Evolutionary conservation across 92 coral and sea anemone species (phyloP).

Genomic region (Meandrina meandrites): DNA sequence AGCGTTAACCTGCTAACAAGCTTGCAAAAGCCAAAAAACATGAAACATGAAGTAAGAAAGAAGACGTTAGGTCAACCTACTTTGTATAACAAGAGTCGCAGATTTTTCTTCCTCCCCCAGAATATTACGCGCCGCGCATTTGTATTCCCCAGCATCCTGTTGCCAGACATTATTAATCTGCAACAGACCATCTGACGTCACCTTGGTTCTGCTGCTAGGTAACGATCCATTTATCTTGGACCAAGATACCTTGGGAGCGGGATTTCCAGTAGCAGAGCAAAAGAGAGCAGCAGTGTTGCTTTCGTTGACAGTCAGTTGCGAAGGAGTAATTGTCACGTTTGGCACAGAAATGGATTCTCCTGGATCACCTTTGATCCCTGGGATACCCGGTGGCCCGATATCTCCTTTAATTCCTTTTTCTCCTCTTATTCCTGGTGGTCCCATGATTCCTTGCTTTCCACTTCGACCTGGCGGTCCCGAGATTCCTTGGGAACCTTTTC

Average conservation of each 20-base stretch:
- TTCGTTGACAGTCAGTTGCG: constrained; percentile 10
- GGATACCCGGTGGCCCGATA: constrained; percentile 26
- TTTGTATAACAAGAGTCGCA: constrained; percentile 7
- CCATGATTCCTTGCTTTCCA: constrained; percentile 33
- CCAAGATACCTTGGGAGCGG: constrained; percentile 19
- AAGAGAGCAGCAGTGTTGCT: constrained; percentile 16
- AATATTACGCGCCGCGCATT: constrained; percentile 17
- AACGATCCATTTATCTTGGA: constrained; percentile 4
- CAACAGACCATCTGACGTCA: constrained; percentile 7
- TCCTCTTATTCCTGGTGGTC: constrained; percentile 43
- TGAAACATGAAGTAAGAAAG: not conserved
- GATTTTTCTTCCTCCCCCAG: not conserved
- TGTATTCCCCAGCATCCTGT: constrained; percentile 34
- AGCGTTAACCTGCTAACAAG: too few relatives aligned
- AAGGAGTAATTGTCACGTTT: constrained; percentile 10
- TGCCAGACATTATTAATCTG: not conserved
- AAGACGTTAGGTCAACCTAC: not conserved
- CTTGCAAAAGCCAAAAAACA: too few relatives aligned
- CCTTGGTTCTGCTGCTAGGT: constrained; percentile 3
- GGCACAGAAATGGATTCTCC: constrained; percentile 40
- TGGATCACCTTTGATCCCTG: constrained; percentile 40
- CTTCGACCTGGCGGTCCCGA: constrained; percentile 24
- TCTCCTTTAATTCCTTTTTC: constrained; percentile 35
- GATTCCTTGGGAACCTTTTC: constrained; percentile 22
- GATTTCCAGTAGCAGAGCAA: constrained; percentile 38